Evolutionary conservation across 1,140 invertebrate genomes (phyloP).

Genomic region (Procambarus clarkii): DNA sequence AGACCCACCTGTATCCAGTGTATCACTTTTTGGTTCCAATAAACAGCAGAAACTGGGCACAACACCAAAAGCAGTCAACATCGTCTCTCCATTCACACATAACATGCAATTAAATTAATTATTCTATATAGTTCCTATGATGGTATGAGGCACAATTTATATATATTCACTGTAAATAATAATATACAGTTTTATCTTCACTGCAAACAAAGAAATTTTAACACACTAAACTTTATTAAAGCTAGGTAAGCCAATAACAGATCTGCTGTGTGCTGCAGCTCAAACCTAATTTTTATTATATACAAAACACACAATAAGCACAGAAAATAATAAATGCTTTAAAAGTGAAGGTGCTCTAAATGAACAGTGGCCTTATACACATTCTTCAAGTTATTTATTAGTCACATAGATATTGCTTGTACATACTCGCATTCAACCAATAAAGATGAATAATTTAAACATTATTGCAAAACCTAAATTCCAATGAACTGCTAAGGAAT

Average conservation of each 20-base stretch:
- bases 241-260: background rate
- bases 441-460: background rate
- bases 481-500: background rate
- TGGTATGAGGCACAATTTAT: background rate
- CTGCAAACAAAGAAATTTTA: background rate
- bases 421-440: background rate
- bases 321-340: background rate
- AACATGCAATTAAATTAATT: background rate
- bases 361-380: background rate
- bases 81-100: background rate
- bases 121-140: background rate
- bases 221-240: background rate
- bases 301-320: background rate
- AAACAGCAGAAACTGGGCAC: background rate
- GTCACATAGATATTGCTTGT: background rate
- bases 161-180: background rate
- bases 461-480: background rate
- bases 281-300: background rate
- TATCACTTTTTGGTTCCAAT: background rate
- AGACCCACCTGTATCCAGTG: background rate
- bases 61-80: background rate
- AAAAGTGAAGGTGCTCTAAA: background rate
- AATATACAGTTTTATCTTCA: background rate
- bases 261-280: background rate
- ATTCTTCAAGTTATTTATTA: background rate